Evolutionary conservation across 2,888 invertebrate species (phyloP).

Genomic region (Venustoraphidia nigricollis): DNA sequence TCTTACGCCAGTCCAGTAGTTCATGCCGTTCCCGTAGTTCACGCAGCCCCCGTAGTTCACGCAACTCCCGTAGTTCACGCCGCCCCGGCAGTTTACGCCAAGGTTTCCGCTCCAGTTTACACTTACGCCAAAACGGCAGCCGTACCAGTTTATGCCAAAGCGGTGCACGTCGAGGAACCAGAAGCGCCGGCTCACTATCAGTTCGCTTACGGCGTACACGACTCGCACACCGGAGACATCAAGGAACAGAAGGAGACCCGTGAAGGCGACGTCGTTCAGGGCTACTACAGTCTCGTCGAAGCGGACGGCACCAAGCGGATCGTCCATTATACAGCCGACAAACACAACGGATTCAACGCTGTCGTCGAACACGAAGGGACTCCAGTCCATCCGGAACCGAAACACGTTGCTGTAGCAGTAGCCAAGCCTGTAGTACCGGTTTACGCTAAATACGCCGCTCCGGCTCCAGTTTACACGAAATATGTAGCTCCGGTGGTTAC

Average conservation of each 20-base stretch:
- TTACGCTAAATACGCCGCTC: too few relatives aligned
- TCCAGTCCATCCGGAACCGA: too few relatives aligned
- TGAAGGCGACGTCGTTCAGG: conserved; percentile 34
- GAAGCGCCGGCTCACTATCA: conserved; percentile 27
- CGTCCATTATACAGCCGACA: conserved; percentile 26
- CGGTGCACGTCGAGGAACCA: conserved; percentile 8
- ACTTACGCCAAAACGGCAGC: conserved; percentile 5
- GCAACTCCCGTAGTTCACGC: too few relatives aligned
- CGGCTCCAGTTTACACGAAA: too few relatives aligned
- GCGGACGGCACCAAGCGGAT: conserved; percentile 26
- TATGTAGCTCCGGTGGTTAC: too few relatives aligned
- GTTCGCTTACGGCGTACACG: conserved; percentile 34
- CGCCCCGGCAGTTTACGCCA: too few relatives aligned
- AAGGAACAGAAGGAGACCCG: conserved; percentile 37
- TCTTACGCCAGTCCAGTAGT: too few relatives aligned
- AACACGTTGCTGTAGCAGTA: neutral
- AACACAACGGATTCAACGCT: conserved; percentile 24
- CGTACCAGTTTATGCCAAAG: conserved; percentile 10
- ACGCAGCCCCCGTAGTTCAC: too few relatives aligned
- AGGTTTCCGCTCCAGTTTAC: too few relatives aligned
- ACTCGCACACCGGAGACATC: conserved; percentile 35
- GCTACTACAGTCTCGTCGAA: conserved; percentile 26
- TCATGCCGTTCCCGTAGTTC: too few relatives aligned
- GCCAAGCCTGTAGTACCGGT: neutral
- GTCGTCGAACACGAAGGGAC: conserved; percentile 22